A percentile compares a stretch with the other conserved stretches of the same genome.
Conservation (phyloP, 2,888 invertebrate species). For the Dinocampus coccinellae region DNA sequence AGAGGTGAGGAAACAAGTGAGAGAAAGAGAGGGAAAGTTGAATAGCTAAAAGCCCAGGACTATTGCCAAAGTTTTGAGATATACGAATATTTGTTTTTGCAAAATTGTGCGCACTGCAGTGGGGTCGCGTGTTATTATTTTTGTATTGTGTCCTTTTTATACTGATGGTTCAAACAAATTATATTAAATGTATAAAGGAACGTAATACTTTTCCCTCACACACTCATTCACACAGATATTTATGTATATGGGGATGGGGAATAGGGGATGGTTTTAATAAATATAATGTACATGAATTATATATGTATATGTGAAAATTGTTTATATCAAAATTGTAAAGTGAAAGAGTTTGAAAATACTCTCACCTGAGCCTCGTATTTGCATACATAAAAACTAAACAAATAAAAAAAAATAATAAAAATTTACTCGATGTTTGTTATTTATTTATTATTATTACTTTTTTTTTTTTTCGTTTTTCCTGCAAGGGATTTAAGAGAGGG, state of each 20-base stretch:
- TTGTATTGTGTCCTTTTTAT: constrained; percentile 3
- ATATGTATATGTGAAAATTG: not conserved
- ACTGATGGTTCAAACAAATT: constrained; percentile 23
- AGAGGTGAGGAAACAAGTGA: not conserved
- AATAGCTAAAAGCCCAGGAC: constrained; percentile 42
- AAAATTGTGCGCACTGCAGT: constrained; percentile 42
- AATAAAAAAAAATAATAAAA: not conserved
- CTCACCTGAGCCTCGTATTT: constrained; percentile 26
- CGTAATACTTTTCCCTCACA: not conserved
- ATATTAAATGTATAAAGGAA: constrained; percentile 19
- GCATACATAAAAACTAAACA: not conserved
- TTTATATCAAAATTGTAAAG: not conserved
- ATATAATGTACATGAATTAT: constrained; percentile 13
- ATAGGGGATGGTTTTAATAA: constrained; percentile 16
- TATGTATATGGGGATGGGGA: not conserved
- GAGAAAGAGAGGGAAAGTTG: constrained; percentile 24
- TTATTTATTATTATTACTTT: too few relatives aligned
- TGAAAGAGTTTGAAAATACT: not conserved
- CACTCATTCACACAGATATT: not conserved
- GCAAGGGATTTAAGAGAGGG: too few relatives aligned
- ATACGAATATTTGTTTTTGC: constrained; percentile 60
- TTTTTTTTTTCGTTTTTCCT: not conserved
- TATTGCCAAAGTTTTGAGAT: constrained; percentile 61
- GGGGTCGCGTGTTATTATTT: not conserved
- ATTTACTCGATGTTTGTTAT: too few relatives aligned